These are phyloP conservation scores for Catostomus latipinnis DNA, from an alignment of 2,797 vertebrate genomes.

Conservation along the genomic window DNA sequence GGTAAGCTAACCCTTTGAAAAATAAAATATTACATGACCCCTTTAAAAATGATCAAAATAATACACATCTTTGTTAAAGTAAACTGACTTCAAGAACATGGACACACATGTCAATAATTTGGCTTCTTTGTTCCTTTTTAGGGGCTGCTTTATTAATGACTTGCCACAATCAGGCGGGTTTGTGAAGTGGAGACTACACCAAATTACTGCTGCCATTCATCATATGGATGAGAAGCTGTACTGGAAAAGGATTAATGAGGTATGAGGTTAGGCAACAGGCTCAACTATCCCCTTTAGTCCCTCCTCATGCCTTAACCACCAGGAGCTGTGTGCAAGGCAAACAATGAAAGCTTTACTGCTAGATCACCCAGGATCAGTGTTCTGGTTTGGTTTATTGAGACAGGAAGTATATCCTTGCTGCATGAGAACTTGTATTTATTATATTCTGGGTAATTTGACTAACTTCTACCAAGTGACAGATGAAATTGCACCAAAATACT, in stretches of 20 bases:
- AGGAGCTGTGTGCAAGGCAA: slow-evolving; percentile 37
- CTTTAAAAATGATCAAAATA: background rate
- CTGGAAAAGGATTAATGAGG: slow-evolving; percentile 73
- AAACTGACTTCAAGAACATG: background rate
- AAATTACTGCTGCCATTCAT: slow-evolving; percentile 70
- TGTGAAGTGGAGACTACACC: slow-evolving; percentile 64
- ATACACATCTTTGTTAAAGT: background rate
- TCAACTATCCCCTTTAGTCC: slow-evolving; percentile 17
- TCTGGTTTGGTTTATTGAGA: slow-evolving; percentile 14
- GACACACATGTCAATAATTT: slow-evolving; percentile 23
- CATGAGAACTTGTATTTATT: too few species aligned
- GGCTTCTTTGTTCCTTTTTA: slow-evolving; percentile 60
- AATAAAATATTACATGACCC: too few species aligned
- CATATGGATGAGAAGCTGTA: slow-evolving; percentile 53
- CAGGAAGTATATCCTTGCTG: background rate
- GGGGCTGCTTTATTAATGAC: slow-evolving; percentile 70
- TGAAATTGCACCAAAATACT: too few species aligned
- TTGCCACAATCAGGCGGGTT: slow-evolving; percentile 59
- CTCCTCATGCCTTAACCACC: slow-evolving; percentile 2
- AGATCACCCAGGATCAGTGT: background rate
- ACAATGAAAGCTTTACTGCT: background rate
- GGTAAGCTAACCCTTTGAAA: too few species aligned
- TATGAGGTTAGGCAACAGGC: slow-evolving; percentile 66
- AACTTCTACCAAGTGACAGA: too few species aligned
- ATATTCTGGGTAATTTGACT: too few species aligned